phyloP scores from a whole-genome alignment of 2,113 vertebrate species.

The Sciurus niger region DNA sequence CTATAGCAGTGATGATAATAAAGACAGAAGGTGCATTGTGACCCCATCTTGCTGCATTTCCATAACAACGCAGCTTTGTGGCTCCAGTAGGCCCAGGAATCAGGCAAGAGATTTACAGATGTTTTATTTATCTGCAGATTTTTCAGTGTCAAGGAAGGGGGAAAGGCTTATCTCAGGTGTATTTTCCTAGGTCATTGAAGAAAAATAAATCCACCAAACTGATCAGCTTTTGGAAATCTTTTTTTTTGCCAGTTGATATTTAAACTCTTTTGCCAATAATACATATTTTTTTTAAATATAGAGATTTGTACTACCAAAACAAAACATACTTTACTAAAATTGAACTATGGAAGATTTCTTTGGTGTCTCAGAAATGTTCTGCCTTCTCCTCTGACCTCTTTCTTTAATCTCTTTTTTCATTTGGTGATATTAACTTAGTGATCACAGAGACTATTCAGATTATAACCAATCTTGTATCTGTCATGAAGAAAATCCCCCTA shows the following conservation, averaged over 20 bases:
- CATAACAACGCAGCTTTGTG: conserved; percentile 81
- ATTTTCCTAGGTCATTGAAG: conserved; percentile 29
- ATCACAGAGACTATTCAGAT: not conserved
- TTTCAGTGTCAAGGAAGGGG: not conserved
- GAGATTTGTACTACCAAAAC: not conserved
- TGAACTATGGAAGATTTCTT: not conserved
- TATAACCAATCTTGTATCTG: not conserved
- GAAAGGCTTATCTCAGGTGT: not conserved
- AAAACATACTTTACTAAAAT: not conserved
- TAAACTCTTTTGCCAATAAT: not conserved
- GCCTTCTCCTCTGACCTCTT: not conserved
- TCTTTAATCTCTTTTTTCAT: not conserved
- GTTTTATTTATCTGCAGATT: conserved; percentile 41
- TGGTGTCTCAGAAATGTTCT: not conserved
- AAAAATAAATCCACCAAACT: conserved; percentile 43
- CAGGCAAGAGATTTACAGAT: conserved; percentile 27
- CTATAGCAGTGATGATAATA: conserved; percentile 85
- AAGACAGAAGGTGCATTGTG: conserved; percentile 86
- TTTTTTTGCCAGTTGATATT: conserved; percentile 48
- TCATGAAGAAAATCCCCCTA: not conserved
- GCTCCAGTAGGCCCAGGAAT: not conserved
- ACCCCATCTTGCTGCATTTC: conserved; percentile 83
- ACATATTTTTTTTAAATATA: not conserved
- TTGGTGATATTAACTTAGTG: conserved; percentile 42
- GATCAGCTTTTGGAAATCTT: conserved; percentile 35